Percentiles rank a stretch among this genome's conserved stretches.
Evolutionary conservation across 1,140 invertebrate genomes (phyloP).

Genomic region (Cydia fagiglandana): DNA sequence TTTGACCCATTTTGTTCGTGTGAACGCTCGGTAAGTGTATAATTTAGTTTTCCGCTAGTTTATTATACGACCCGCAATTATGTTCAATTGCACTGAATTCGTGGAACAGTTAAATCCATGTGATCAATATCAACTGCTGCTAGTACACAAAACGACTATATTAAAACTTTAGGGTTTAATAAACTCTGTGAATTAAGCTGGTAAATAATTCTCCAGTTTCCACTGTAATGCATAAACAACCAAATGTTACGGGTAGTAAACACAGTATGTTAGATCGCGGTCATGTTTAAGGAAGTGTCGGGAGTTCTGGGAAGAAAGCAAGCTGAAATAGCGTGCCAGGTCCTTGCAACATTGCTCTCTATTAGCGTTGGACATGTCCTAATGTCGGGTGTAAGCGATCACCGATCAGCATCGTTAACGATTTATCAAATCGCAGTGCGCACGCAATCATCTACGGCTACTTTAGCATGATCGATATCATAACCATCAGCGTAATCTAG

Average conservation of each 20-base stretch:
- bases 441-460: conserved; percentile 45
- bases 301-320: conserved; percentile 43
- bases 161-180: background rate
- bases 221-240: background rate
- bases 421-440: conserved; percentile 52
- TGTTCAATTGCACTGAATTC: conserved; percentile 24
- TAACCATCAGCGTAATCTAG: background rate
- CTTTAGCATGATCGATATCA: conserved; percentile 28
- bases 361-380: conserved; percentile 41
- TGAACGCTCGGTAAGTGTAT: conserved; percentile 22
- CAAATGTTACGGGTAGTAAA: background rate
- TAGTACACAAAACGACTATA: conserved; percentile 4
- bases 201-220: background rate
- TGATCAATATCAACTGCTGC: background rate
- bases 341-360: conserved; percentile 33
- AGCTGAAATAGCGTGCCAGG: conserved; percentile 11
- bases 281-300: conserved; percentile 37
- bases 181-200: background rate
- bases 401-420: conserved; percentile 44
- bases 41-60: conserved; percentile 29
- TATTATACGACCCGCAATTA: conserved; percentile 18
- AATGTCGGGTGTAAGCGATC: conserved; percentile 43
- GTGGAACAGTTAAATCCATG: conserved; percentile 17
- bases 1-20: conserved; percentile 27
- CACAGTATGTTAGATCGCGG: conserved; percentile 14